Conservation (phyloP, 2,888 invertebrate species). For the Dione juno region DNA sequence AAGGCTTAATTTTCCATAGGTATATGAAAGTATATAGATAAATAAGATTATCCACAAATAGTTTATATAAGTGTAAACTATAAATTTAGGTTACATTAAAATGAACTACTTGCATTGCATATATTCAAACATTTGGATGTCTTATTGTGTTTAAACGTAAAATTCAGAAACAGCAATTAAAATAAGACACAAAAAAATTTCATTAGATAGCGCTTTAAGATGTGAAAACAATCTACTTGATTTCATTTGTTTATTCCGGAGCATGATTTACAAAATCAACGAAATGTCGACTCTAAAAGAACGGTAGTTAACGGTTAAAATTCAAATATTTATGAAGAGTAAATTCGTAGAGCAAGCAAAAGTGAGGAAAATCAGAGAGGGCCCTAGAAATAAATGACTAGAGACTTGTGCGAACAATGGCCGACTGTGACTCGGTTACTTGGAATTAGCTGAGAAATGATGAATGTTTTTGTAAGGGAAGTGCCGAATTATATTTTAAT, state of each 20-base stretch:
- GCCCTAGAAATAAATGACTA: slow-evolving; percentile 63
- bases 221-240: slow-evolving; percentile 46
- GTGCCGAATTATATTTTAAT: slow-evolving; percentile 26
- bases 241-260: slow-evolving; percentile 44
- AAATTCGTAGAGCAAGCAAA: slow-evolving; percentile 56
- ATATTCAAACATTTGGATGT: no score
- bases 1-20: no score
- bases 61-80: no score
- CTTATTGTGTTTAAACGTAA: neutral
- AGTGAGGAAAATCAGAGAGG: slow-evolving; percentile 59
- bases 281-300: slow-evolving; percentile 63
- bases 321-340: slow-evolving; percentile 57
- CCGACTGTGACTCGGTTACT: slow-evolving; percentile 64
- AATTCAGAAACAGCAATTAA: slow-evolving; percentile 8
- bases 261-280: slow-evolving; percentile 48
- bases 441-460: slow-evolving; percentile 63
- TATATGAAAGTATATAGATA: no score
- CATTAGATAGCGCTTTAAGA: slow-evolving; percentile 34
- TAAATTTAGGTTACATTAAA: neutral
- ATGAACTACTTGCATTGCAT: no score
- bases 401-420: slow-evolving; percentile 60
- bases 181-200: slow-evolving; percentile 26
- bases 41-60: no score
- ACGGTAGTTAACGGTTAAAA: slow-evolving; percentile 58
- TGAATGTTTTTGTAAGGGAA: slow-evolving; percentile 53